Percentiles rank a stretch among this genome's conserved stretches.
Evolutionary conservation across 2,113 vertebrate species (phyloP).

Genomic region (Scalopus aquaticus): DNA sequence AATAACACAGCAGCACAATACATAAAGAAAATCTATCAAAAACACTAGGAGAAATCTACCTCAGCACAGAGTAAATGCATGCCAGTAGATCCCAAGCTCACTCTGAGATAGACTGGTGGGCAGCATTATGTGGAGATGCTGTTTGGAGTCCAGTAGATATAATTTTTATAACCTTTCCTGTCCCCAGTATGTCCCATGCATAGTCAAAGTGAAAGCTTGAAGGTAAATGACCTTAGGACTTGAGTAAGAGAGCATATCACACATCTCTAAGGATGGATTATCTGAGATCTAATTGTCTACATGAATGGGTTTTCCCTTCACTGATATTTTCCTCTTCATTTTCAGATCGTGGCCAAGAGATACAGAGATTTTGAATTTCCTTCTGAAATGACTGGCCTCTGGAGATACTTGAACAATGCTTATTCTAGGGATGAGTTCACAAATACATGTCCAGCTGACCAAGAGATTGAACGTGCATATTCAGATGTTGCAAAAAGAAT

Average conservation of each 20-base stretch:
- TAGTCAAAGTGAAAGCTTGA: not conserved
- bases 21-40: not conserved
- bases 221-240: not conserved
- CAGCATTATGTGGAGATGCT: not conserved
- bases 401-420: slow-evolving; percentile 92
- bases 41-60: not conserved
- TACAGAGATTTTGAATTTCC: slow-evolving; percentile 96
- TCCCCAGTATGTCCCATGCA: not conserved
- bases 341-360: slow-evolving; percentile 94
- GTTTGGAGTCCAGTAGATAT: not conserved
- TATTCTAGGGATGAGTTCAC: slow-evolving; percentile 95
- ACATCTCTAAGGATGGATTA: not conserved
- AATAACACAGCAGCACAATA: too few species aligned
- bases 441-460: slow-evolving; percentile 94
- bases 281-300: not conserved
- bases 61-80: accelerated
- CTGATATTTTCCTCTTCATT: slow-evolving; percentile 47
- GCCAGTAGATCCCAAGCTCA: accelerated
- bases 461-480: slow-evolving; percentile 94
- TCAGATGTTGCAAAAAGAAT: slow-evolving; percentile 93
- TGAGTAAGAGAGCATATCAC: not conserved
- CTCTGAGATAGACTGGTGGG: not conserved
- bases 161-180: not conserved
- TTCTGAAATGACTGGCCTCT: slow-evolving; percentile 92
- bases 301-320: not conserved